Conservation (phyloP, 2,797 vertebrate genomes). For the Brotula barbata region DNA sequence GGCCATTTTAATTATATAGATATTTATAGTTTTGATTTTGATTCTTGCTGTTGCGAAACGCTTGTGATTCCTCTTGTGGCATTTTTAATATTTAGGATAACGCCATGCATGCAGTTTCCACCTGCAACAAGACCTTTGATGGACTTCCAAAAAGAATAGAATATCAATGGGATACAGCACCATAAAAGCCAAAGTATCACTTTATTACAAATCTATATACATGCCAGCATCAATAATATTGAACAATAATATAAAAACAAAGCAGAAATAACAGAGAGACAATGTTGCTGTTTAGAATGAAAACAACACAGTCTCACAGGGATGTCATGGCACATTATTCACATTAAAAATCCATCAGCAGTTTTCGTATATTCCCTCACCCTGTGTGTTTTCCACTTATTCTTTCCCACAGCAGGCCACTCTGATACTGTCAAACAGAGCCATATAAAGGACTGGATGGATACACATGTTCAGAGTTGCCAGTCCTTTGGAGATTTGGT, state of each 20-base stretch:
- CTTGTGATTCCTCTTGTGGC: too few relatives aligned
- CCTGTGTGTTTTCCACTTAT: slow-evolving; percentile 5
- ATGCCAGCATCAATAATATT: background rate
- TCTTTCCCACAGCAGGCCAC: slow-evolving; percentile 70
- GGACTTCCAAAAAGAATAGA: too few relatives aligned
- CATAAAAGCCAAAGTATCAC: background rate
- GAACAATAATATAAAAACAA: background rate
- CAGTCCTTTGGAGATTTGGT: slow-evolving; percentile 80
- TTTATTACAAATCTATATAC: slow-evolving; percentile 36
- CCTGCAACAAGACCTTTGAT: too few relatives aligned
- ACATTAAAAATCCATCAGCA: background rate
- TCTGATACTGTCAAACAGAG: slow-evolving; percentile 77
- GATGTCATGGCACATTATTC: too few relatives aligned
- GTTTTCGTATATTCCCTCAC: slow-evolving; percentile 1
- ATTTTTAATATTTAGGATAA: too few relatives aligned
- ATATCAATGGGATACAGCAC: background rate
- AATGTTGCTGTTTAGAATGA: background rate
- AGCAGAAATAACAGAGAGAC: background rate
- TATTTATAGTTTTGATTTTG: too few relatives aligned
- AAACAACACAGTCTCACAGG: too few relatives aligned
- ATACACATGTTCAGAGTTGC: slow-evolving; percentile 85
- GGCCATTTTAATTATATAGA: too few relatives aligned
- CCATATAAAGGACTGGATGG: slow-evolving; percentile 85
- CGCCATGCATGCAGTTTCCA: too few relatives aligned
- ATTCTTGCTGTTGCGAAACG: too few relatives aligned